A percentile compares a stretch with the other conserved stretches of the same genome.
phyloP scores from a whole-genome alignment of 2,888 invertebrate genomes.

The Drosophila kuntzei region DNA sequence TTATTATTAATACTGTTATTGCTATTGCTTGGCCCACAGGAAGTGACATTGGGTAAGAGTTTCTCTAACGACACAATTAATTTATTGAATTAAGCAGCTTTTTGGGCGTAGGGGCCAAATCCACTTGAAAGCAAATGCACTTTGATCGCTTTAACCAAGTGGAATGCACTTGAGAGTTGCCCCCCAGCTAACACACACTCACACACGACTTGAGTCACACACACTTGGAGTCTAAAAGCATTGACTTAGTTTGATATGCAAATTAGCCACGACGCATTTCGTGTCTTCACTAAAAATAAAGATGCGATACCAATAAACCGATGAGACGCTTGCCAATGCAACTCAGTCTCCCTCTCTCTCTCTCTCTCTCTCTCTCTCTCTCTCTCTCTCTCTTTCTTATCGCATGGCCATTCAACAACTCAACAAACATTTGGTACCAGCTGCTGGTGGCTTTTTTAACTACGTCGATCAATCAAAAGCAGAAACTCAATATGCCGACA shows the following conservation, averaged over 20 bases:
- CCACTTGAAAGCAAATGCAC: conserved; percentile 60
- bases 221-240: conserved; percentile 32
- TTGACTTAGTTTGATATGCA: conserved; percentile 72
- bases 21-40: conserved; percentile 47
- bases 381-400: conserved; percentile 28
- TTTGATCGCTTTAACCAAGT: conserved; percentile 59
- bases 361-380: neutral
- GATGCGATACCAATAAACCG: conserved; percentile 26
- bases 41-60: conserved; percentile 62
- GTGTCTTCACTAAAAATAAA: conserved; percentile 38
- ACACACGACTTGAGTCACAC: conserved; percentile 29
- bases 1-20: conserved; percentile 8
- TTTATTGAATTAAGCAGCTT: conserved; percentile 63
- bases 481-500: conserved; percentile 47
- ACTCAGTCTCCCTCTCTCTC: neutral
- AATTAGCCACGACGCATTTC: conserved; percentile 67
- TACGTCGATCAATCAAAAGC: conserved; percentile 61
- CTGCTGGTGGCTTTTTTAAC: conserved; percentile 45
- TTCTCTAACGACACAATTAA: conserved; percentile 69
- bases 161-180: conserved; percentile 59
- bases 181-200: conserved; percentile 16
- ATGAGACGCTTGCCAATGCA: conserved; percentile 29
- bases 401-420: conserved; percentile 53
- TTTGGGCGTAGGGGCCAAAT: conserved; percentile 12
- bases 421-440: conserved; percentile 47